Evolutionary conservation across 2,113 vertebrate genomes (phyloP).

Genomic region (Onychostoma macrolepis): DNA sequence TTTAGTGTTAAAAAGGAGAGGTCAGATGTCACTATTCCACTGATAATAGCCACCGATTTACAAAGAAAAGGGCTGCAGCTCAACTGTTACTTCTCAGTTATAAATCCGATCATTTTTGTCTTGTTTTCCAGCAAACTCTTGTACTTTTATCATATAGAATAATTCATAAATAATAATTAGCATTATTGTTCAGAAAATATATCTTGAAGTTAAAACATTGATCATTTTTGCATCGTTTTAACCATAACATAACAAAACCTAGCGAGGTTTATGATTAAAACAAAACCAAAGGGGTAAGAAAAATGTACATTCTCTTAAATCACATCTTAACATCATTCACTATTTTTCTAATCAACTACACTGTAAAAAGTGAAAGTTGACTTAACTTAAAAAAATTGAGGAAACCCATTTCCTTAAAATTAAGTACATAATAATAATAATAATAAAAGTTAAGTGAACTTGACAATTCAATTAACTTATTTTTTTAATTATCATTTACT

Average conservation of each 20-base stretch:
- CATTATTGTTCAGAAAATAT: background rate
- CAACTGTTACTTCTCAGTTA: background rate
- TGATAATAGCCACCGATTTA: background rate
- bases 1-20: background rate
- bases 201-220: background rate
- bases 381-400: too few species aligned
- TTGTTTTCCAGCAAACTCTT: background rate
- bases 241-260: background rate
- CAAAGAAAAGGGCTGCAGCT: background rate
- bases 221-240: background rate
- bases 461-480: too few species aligned
- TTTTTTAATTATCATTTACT: too few species aligned
- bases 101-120: background rate
- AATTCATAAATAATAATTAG: background rate
- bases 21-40: background rate
- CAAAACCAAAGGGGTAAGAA: background rate
- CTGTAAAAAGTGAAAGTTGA: too few species aligned
- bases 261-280: background rate
- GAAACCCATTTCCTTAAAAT: too few species aligned
- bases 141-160: background rate
- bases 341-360: background rate
- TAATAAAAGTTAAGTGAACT: too few species aligned
- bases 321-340: background rate
- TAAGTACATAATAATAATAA: too few species aligned
- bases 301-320: background rate